Evolutionary conservation across 2,797 vertebrate genomes (phyloP), one percentile per base, ranked within the genome.

Genomic region (Poeciliopsis paucimaculata): DNA sequence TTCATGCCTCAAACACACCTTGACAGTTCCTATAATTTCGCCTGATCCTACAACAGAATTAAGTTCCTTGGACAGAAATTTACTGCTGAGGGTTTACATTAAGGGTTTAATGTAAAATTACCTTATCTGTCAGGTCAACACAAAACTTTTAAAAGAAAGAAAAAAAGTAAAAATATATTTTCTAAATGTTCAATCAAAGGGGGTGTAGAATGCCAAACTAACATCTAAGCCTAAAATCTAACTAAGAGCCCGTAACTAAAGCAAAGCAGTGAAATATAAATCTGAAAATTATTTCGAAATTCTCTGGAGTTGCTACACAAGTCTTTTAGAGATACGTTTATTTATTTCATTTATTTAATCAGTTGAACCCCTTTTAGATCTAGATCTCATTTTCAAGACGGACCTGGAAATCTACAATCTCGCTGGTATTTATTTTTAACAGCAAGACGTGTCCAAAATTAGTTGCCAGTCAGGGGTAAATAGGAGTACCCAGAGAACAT

Each of bases 1-100:
- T 87, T 83, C 82, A 81, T 84, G 91, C 82, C 77, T 84, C 81
- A 89, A 81, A 92, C 87, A 75, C 86, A 90, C 88, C 85, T 85
- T 85, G 82, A 84, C 88, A 82, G 77, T 76, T 91, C 81, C 82
- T 81, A 62, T 90, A 83, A 91, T 89, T 86, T 83, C 81, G 73
- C 86, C 81, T 88, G 77, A 87, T 90, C 87, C 87, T 57, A 60
- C 79, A 72, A 77, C 81, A 78, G 62, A 31, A 45, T 77, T 82
- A 81, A 77, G 78, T 84, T 82, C 60, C 77, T 10, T 20, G 49
- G 77, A 78, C 83, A 9, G 10, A 82, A 72, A 78, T 83, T 87
- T 77, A 84, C 86, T 47, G 12, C 77, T 8, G 73, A 79, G 78
- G 31, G 4, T n/a, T n/a, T n/a, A n/a, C n/a, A n/a, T n/a, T n/a